A percentile compares a stretch with the other conserved stretches of the same genome.
phyloP scores from a whole-genome alignment of 2,888 invertebrate genomes.

The Leistus spinibarbis region DNA sequence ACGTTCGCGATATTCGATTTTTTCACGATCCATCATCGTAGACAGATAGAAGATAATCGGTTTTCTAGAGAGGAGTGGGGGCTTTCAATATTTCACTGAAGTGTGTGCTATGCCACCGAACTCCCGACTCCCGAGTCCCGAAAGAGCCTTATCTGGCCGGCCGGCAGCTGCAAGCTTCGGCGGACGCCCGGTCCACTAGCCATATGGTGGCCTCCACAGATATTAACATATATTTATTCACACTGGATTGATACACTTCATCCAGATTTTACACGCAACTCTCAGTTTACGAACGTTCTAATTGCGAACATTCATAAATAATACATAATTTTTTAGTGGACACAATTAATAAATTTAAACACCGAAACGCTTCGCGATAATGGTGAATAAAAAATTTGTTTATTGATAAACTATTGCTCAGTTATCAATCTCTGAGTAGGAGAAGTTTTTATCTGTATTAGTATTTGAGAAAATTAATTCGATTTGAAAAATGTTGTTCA shows the following conservation, averaged over 20 bases:
- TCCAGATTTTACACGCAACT: too few relatives aligned
- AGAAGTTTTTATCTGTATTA: too few relatives aligned
- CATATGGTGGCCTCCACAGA: neutral
- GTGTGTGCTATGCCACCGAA: neutral
- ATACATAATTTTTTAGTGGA: too few relatives aligned
- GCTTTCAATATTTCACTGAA: neutral
- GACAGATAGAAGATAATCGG: neutral
- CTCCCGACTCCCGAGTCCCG: neutral
- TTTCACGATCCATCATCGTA: constrained; percentile 7
- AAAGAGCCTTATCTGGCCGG: neutral
- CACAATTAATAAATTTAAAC: too few relatives aligned
- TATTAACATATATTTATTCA: neutral
- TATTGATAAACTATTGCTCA: too few relatives aligned
- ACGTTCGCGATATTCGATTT: neutral
- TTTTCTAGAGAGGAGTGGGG: neutral
- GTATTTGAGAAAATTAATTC: too few relatives aligned
- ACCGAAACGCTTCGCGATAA: too few relatives aligned
- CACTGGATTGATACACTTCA: neutral
- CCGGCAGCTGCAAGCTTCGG: neutral
- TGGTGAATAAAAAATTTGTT: too few relatives aligned
- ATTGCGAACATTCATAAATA: too few relatives aligned
- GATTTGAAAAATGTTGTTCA: too few relatives aligned
- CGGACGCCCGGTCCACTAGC: neutral
- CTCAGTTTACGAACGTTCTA: neutral
- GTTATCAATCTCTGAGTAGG: too few relatives aligned